These are phyloP conservation scores for Napeogenes sylphis DNA, from an alignment of 2,888 invertebrate species.

Conservation along the genomic window DNA sequence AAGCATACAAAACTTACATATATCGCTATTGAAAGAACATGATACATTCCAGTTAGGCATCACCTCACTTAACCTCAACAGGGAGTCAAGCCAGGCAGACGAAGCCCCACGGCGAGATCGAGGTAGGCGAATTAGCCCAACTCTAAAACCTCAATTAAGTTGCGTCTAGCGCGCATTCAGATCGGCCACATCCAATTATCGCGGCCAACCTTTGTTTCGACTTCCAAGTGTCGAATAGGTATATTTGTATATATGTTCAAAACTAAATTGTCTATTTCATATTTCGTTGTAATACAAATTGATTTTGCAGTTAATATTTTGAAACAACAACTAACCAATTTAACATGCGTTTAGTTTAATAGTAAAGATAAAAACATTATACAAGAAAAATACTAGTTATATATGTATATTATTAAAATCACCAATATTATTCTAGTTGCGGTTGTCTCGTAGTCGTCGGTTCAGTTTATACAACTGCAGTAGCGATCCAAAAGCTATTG, in stretches of 20 bases:
- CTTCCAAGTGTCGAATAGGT: slow-evolving; percentile 40
- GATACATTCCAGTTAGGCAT: slow-evolving; percentile 20
- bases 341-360: no score
- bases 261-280: background rate
- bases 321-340: no score
- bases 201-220: slow-evolving; percentile 70
- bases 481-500: no score
- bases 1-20: background rate
- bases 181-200: slow-evolving; percentile 76
- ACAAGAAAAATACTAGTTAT: no score
- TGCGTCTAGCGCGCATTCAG: slow-evolving; percentile 75
- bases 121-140: slow-evolving; percentile 76
- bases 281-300: no score
- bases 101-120: slow-evolving; percentile 64
- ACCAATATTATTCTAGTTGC: no score
- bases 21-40: slow-evolving; percentile 4
- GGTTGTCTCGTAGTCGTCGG: no score
- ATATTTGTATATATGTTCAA: slow-evolving; percentile 15
- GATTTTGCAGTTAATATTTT: no score
- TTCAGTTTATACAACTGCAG: no score
- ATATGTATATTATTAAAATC: no score
- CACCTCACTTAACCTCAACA: slow-evolving; percentile 64
- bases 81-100: slow-evolving; percentile 56
- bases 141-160: slow-evolving; percentile 78
- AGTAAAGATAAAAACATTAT: no score